Conservation (phyloP, 2,113 vertebrate genomes). For the Sisor rabdophorus region DNA sequence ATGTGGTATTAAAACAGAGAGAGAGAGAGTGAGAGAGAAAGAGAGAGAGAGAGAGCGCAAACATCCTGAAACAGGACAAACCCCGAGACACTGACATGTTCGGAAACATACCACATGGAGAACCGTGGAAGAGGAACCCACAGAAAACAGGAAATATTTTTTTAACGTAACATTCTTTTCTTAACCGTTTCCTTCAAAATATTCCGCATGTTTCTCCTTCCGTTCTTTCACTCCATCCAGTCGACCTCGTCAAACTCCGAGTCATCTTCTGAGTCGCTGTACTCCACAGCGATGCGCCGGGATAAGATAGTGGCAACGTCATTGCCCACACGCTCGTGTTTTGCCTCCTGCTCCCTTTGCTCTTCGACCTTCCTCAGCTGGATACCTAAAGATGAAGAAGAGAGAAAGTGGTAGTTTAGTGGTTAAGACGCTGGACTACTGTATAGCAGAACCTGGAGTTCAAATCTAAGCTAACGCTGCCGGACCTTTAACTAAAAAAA, state of each 20-base stretch:
- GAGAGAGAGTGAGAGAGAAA: conserved; percentile 15
- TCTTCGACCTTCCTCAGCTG: conserved; percentile 98
- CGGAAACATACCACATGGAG: conserved; percentile 28
- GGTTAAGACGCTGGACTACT: too few relatives aligned
- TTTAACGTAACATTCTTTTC: background rate
- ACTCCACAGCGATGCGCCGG: conserved; percentile 94
- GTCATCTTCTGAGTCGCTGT: conserved; percentile 97
- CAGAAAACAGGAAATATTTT: conserved; percentile 12
- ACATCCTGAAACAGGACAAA: conserved; percentile 22
- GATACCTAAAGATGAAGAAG: conserved; percentile 74
- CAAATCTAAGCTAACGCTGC: too few relatives aligned
- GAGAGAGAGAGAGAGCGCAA: conserved; percentile 44
- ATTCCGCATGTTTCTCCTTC: conserved; percentile 33
- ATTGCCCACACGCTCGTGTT: conserved; percentile 94
- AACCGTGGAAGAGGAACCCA: conserved; percentile 43
- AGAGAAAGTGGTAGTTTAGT: too few relatives aligned
- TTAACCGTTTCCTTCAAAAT: conserved; percentile 3
- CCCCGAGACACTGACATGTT: conserved; percentile 8
- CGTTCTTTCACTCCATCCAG: conserved; percentile 84
- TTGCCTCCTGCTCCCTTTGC: conserved; percentile 95
- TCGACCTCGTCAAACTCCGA: conserved; percentile 98
- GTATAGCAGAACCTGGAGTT: too few relatives aligned
- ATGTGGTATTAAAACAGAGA: conserved; percentile 57
- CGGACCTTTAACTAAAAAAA: too few relatives aligned
- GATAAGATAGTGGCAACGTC: conserved; percentile 97